Evolutionary conservation across 2,888 invertebrate species (phyloP).

Genomic region (Carcina quercana): DNA sequence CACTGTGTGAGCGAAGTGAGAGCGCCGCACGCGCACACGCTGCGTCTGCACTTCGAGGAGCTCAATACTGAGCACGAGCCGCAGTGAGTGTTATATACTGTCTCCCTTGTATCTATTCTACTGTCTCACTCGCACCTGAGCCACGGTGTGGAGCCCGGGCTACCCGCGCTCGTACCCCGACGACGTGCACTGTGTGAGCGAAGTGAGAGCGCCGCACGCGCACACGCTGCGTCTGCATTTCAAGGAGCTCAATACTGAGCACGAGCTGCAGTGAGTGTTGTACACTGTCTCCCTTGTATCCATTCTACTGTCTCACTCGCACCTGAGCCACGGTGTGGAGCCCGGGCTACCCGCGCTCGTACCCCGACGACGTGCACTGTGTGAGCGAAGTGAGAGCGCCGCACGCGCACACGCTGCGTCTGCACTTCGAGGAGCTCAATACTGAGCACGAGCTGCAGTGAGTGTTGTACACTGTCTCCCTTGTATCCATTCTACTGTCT

Average conservation of each 20-base stretch:
- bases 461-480: too few relatives aligned
- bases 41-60: constrained; percentile 84
- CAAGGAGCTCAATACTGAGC: constrained; percentile 84
- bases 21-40: constrained; percentile 80
- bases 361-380: constrained; percentile 85
- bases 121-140: constrained; percentile 79
- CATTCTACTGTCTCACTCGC: constrained; percentile 77
- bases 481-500: too few relatives aligned
- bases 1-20: constrained; percentile 82
- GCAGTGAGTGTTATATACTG: constrained; percentile 75
- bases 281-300: too few relatives aligned
- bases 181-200: constrained; percentile 83
- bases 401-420: constrained; percentile 78
- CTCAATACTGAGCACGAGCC: constrained; percentile 84
- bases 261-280: constrained; percentile 85
- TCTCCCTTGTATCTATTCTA: too few relatives aligned
- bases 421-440: constrained; percentile 85
- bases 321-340: constrained; percentile 82
- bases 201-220: constrained; percentile 79
- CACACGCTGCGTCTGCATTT: constrained; percentile 83
- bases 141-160: constrained; percentile 84
- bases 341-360: constrained; percentile 86
- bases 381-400: constrained; percentile 81
- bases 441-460: constrained; percentile 86
- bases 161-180: constrained; percentile 87